Base-by-base conservation (phyloP, 2,113 vertebrate genomes). In the Onychostoma macrolepis region DNA sequence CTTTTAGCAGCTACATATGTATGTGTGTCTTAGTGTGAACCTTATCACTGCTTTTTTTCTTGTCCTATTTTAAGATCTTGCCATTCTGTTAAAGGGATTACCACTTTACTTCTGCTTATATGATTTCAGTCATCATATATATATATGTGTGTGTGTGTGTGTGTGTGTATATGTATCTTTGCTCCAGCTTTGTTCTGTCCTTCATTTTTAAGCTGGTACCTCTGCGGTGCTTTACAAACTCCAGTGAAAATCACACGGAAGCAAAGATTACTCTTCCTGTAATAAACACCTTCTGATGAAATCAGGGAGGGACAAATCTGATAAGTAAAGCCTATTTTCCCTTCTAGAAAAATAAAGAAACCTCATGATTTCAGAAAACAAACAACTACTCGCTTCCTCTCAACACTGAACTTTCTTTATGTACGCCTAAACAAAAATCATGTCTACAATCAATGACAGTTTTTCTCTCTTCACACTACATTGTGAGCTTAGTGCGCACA, bases 61-160 rank as follows among this genome's bases (percentile, higher is more conserved):
- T 50, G 9, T 83, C 36, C 33, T 86, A 26, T 48, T 45, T 58
- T 63, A 36, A 56, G 48, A 86, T 84, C 41, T 89, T 65, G 21
- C 26, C 63, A 45, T 61, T 30, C 9, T 28, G 41, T 80, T 58
- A 28, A 69, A 43, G 53, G 26, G 61, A 83, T 61, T 83, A 17
- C 17, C 38, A 21, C 33, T 78, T 83, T 76, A 38, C 48, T n/a
- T 83, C 5, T 61, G 43, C 33, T 24, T 61, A 3, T 61, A n/a
- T n/a, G 36, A 69, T 58, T 80, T 74, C 41, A 63, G 24, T 45
- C 61, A 58, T 75, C 75, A 50, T 77, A 56, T 6, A 0, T 53
- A 50, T 77, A 56, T 6, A 0, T 53, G 5, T 53, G 4, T 50
- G 4, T 50, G 58, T 53, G 28, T 76, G 6, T 4, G 0, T 79